Evolutionary conservation across 2,888 invertebrate species (phyloP).

Genomic region (Cosmia pyralina): DNA sequence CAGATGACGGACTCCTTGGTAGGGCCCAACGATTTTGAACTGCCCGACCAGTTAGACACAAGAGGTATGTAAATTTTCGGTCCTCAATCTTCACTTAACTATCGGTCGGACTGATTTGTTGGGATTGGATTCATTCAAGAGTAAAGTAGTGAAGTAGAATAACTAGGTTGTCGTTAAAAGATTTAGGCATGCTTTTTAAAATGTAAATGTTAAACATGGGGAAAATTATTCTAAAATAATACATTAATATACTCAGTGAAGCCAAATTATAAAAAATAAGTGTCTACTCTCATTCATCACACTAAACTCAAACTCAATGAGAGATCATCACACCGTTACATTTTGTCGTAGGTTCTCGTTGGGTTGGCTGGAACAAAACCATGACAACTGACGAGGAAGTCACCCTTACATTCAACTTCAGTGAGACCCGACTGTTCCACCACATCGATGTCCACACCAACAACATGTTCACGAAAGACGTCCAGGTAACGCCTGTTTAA

Average conservation of each 20-base stretch:
- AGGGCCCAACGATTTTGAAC: conserved; percentile 92
- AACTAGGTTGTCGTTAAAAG: conserved; percentile 3
- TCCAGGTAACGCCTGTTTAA: conserved; percentile 91
- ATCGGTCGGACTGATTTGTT: conserved; percentile 9
- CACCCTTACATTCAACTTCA: conserved; percentile 95
- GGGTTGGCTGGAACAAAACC: conserved; percentile 97
- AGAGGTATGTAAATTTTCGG: conserved; percentile 82
- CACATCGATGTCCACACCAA: conserved; percentile 93
- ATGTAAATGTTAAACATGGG: background rate
- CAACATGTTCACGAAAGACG: conserved; percentile 94
- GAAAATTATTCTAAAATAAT: background rate
- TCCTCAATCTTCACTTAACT: conserved; percentile 31
- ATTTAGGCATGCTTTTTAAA: conserved; percentile 21
- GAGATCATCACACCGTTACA: background rate
- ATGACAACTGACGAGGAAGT: conserved; percentile 91
- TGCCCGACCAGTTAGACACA: conserved; percentile 90
- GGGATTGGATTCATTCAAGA: conserved; percentile 34
- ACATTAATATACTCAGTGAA: background rate
- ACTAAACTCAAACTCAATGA: background rate
- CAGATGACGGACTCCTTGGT: conserved; percentile 94
- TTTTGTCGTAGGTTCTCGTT: conserved; percentile 90
- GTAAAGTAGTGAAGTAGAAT: conserved; percentile 26
- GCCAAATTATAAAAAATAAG: background rate
- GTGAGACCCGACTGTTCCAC: conserved; percentile 93
- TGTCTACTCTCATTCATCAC: background rate